Base-by-base conservation (phyloP, 2,888 invertebrate species). In the Tromatobia lineatoria region DNA sequence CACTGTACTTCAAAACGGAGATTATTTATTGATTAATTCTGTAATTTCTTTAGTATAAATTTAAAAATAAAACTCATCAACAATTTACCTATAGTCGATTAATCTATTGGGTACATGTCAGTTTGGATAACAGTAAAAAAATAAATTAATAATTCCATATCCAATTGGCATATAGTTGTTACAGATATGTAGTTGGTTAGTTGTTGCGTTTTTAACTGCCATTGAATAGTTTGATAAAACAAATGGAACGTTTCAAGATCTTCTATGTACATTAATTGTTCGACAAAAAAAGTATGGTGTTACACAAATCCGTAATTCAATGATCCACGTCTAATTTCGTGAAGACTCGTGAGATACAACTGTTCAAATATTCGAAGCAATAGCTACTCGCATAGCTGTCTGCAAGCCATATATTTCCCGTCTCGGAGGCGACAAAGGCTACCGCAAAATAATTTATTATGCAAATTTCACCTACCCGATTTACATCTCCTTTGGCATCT, bases 381-480 rank as follows among this genome's bases (percentile, higher is more conserved):
- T 52, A 20, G 52, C 52, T 4, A n/a, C 18, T n/a, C 20, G 20
- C 52, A 52, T 23, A 23, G 3, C 1, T 23, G 0, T 10, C 54
- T 23, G 54, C 20, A 8, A 18, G 54, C 15, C 11, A 23, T n/a
- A n/a, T n/a, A n/a, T 57, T 57, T 13, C 11, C 7, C 2, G 57
- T 3, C 3, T 23, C 25, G 15, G 38, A 38, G 10, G 25, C 57
- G 25, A 25, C 25, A 57, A 57, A 57, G 15, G 57, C 23, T 15
- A 57, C 23, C 15, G 57, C 25, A 25, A 4, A 13, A 57, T 57
- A 13, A 57, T 25, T 25, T 25, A 57, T 57, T 57, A 25, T 57
- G 25, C 25, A 57, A 57, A 57, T 25, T 13, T 23, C 57, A 57
- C 57, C 7, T 57, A 57, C 57, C 57, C 57, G 25, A 57, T 57